phyloP scores from a whole-genome alignment of 2,113 vertebrate species.

The Aldabrachelys gigantea region DNA sequence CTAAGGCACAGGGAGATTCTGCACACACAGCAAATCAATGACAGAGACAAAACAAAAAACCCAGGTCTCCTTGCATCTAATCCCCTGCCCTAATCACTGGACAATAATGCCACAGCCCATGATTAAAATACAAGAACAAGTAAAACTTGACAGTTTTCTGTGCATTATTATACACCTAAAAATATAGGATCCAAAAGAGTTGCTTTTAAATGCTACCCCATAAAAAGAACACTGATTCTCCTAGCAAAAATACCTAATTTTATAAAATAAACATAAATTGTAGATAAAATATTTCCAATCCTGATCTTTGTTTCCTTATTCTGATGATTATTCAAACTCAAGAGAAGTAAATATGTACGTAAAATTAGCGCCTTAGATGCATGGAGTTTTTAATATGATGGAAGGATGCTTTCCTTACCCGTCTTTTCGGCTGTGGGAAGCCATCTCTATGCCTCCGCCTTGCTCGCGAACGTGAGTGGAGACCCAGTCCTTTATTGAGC shows the following conservation, averaged over 20 bases:
- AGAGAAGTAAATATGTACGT: neutral
- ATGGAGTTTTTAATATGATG: neutral
- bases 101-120: neutral
- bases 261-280: neutral
- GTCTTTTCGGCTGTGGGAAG: constrained; percentile 84
- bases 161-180: neutral
- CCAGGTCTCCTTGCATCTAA: neutral
- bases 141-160: neutral
- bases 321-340: neutral
- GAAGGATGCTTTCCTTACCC: constrained; percentile 82
- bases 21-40: neutral
- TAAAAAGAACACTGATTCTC: neutral
- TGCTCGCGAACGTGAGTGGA: constrained; percentile 78
- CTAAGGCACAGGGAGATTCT: neutral
- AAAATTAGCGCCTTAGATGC: fast-evolving
- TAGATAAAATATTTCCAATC: fast-evolving
- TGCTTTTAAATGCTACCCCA: neutral
- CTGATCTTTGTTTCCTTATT: neutral
- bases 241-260: neutral
- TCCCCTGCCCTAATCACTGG: neutral
- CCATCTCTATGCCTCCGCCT: constrained; percentile 87
- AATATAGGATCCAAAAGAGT: neutral
- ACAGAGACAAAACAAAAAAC: neutral
- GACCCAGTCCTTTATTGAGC: constrained; percentile 81
- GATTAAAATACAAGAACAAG: neutral